Conservation (phyloP, 2,113 vertebrate species). For the Falcunculus frontatus region DNA sequence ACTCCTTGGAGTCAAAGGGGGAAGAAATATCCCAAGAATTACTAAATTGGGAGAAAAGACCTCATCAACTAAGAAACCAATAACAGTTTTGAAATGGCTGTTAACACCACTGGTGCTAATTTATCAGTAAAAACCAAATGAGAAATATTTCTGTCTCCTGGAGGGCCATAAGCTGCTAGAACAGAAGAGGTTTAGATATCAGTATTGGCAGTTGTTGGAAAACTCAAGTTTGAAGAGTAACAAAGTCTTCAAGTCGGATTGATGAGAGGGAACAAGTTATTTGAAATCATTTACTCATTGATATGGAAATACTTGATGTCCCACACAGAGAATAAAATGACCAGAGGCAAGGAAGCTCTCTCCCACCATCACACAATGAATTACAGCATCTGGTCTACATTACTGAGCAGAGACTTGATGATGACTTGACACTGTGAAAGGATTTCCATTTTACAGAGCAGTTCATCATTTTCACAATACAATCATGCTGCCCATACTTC, state of each 20-base stretch:
- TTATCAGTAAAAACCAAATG: neutral
- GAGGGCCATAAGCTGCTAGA: neutral
- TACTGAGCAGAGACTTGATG: neutral
- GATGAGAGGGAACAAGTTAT: neutral
- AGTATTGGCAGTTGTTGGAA: neutral
- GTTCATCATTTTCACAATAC: neutral
- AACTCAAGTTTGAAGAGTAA: neutral
- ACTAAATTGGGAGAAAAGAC: neutral
- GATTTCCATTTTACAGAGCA: neutral
- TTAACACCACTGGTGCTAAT: neutral
- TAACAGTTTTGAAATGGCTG: neutral
- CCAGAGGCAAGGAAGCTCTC: neutral
- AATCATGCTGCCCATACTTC: neutral
- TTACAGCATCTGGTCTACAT: neutral
- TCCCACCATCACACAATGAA: neutral
- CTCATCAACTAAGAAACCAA: neutral
- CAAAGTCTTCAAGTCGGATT: neutral
- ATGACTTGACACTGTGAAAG: neutral
- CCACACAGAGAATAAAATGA: neutral
- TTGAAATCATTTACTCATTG: neutral
- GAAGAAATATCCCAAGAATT: neutral
- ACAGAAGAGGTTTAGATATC: neutral
- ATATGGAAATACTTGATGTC: neutral
- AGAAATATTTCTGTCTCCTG: neutral
- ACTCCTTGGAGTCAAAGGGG: slow-evolving; percentile 78